Base-by-base conservation (phyloP, 1,140 invertebrate genomes). In the Mamestra configurata region DNA sequence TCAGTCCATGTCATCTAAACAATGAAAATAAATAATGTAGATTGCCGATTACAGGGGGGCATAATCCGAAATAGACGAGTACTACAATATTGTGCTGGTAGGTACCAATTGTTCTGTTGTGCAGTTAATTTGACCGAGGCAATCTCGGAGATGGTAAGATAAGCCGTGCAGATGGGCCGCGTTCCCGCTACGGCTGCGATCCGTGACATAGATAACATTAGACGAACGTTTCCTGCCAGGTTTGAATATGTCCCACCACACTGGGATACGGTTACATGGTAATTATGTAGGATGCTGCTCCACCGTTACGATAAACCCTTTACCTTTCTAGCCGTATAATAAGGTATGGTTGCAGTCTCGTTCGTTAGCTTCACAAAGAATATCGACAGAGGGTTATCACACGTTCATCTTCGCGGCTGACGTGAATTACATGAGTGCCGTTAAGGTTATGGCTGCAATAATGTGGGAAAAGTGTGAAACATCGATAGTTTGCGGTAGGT, bases 401-500 rank as follows among this genome's bases (percentile, higher is more conserved):
- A 77, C 61, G 61, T 77, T 77, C 49, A 77, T 77, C 75, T 66
- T 27, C 18, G 61, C 27, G 61, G 57, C 75, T 77, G 75, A 68
- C 61, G 75, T 77, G 75, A 77, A 80, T 86, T 82, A 81, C 86
- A 82, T 82, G 66, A 53, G 79, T 79, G 75, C 86, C 89, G 86
- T 89, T 89, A 89, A 46, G 80, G 77, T 86, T 88, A 84, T 82
- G 61, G 70, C 66, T 77, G 82, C 81, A 82, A 86, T 77, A 68
- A 77, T 89, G 84, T 86, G 88, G 82, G 87, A 88, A 87, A 86
- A 90, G 89, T 90, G 89, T 89, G 85, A 89, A 89, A 88, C 88
- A 88, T 89, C 82, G 85, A 86, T 88, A 88, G 86, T 88, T 90
- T 90, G 88, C 88, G 84, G 88, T 88, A 82, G 86, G 82, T 77